Evolutionary conservation across 2,113 vertebrate species (phyloP), one percentile per base, ranked within the genome.

Genomic region (Aspiorhynchus laticeps): DNA sequence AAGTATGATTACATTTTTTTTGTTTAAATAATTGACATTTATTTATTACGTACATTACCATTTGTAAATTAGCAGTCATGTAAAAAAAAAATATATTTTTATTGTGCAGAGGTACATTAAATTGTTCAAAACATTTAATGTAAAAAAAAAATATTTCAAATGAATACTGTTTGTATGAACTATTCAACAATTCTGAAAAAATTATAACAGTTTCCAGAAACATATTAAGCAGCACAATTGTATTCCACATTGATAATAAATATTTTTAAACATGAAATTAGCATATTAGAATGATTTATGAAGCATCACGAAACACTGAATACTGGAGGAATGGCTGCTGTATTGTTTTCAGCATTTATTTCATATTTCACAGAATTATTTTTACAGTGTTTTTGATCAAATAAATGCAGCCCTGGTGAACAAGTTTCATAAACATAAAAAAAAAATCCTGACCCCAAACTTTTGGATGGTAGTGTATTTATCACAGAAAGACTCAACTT

Each of bases 1-100:
- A 95, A 99, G 98, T 96, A 79, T 48, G 48, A 26, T 51, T 78
- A n/a, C n/a, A 48, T 31, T 65, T 17, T 19, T 71, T 3, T 15
- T 51, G n/a, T 73, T 61, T 59, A 51, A 38, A 67, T 36, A 7
- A 41, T 11, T 26, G 26, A 56, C 38, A 14, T 7, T 36, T 48
- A 4, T 28, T 77, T 41, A 12, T 63, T 63, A 51, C 1, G 15
- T 69, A 36, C 17, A 21, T 33, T 36, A 11, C 1, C 3, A 1
- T 36, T 71, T 19, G 19, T 9, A 71, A 21, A 3, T 69, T 33
- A 9, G 65, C 1, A 33, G 31, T 69, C 2, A 56, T 53, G 5
- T 15, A 5, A n/a, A 3, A 33, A 33, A 33, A 46, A 11, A 41
- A 7, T 41, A 41, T 43, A n/a, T 10, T n/a, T 63, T 63, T 63